These are phyloP conservation scores for Caranx ignobilis DNA, from an alignment of 2,113 vertebrate species.

Conservation along the genomic window DNA sequence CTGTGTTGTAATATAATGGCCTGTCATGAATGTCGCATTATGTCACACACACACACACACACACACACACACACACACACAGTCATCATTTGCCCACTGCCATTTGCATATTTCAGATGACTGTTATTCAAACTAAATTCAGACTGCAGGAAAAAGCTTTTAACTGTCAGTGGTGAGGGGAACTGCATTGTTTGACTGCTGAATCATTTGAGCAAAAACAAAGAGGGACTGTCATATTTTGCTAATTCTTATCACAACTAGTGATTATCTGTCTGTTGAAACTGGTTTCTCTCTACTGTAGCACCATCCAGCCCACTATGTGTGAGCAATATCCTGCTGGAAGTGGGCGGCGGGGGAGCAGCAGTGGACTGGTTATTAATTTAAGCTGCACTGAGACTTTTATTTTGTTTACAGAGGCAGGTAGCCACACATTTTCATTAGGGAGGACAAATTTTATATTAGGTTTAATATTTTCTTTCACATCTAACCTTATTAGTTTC, in stretches of 20 bases:
- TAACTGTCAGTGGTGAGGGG: background rate
- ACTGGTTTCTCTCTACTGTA: constrained; percentile 14
- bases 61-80: background rate
- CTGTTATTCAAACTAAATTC: constrained; percentile 36
- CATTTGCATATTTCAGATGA: constrained; percentile 51
- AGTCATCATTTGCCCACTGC: background rate
- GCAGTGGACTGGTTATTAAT: constrained; percentile 24
- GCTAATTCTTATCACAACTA: constrained; percentile 30
- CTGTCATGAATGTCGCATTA: background rate
- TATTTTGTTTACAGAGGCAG: constrained; percentile 53
- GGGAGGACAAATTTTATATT: background rate
- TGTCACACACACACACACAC: background rate
- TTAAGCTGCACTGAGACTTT: constrained; percentile 42
- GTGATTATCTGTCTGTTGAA: constrained; percentile 58
- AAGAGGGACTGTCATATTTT: constrained; percentile 52
- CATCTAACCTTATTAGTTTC: background rate
- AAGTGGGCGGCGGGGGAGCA: constrained; percentile 37
- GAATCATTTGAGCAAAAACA: constrained; percentile 55
- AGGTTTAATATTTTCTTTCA: constrained; percentile 13
- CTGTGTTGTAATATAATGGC: background rate
- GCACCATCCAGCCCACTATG: constrained; percentile 1
- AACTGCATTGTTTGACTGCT: constrained; percentile 36
- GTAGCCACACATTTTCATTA: constrained; percentile 26
- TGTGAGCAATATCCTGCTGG: constrained; percentile 45
- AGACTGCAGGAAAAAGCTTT: constrained; percentile 8